Evolutionary conservation across 2,888 invertebrate genomes (phyloP).

Genomic region (Erpobdella octoculata): DNA sequence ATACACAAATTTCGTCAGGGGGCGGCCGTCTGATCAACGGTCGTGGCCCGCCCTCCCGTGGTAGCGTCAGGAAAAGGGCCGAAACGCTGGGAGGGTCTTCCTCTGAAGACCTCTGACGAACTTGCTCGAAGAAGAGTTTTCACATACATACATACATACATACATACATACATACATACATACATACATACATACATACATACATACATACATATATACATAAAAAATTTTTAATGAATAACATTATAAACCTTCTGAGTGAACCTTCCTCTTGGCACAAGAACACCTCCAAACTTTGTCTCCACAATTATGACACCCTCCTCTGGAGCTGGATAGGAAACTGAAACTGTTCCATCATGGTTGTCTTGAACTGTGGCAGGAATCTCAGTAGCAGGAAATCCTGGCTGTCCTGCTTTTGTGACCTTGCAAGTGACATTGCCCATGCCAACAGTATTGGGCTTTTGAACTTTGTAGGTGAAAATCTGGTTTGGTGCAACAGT

Average conservation of each 20-base stretch:
- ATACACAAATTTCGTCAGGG: no score
- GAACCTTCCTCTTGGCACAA: constrained; percentile 29
- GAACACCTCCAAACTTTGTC: constrained; percentile 31
- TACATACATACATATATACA: no score
- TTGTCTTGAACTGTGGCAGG: constrained; percentile 27
- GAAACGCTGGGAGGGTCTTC: no score
- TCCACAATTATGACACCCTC: constrained; percentile 27
- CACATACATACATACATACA: no score
- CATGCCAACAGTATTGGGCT: constrained; percentile 6
- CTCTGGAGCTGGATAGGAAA: constrained; percentile 27
- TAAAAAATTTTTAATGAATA: no score
- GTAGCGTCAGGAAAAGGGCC: no score
- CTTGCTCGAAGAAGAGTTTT: no score
- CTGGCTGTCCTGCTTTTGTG: constrained; percentile 21
- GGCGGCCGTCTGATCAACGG: no score
- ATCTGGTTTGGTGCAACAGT: constrained; percentile 17
- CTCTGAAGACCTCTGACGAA: no score
- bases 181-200: no score
- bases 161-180: no score
- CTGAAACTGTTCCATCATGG: constrained; percentile 30
- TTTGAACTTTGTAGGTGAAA: constrained; percentile 17
- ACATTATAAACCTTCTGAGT: constrained; percentile 29
- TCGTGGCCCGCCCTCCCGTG: no score
- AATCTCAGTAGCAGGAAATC: constrained; percentile 18
- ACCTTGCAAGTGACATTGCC: constrained; percentile 27